Base-by-base conservation (phyloP, 1,140 invertebrate genomes). In the Caenorhabditis brenneri region DNA sequence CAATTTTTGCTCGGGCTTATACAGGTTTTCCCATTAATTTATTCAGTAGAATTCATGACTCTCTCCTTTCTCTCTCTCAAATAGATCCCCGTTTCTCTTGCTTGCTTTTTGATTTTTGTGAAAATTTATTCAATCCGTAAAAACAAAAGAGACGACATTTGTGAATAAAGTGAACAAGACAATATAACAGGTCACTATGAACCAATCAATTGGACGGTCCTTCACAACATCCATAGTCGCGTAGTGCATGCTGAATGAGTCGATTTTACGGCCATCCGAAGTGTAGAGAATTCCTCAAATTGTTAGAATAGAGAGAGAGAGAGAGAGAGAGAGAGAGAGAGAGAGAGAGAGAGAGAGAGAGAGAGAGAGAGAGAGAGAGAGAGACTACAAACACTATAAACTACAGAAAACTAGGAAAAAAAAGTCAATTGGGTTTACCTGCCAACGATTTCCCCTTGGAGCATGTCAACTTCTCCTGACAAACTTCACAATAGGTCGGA, bases 1-100 rank as follows among this genome's bases (percentile, higher is more conserved):
- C 12, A 55, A 27, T 12, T 27, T 55, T 24, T 55, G 53, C 58
- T 65, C 58, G 29, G 29, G 29, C 29, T 65, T 42, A 19, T 74
- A 74, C 65, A 74, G 65, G 65, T 74, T 74, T 36, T 1, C 15
- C 16, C 15, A 51, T 16, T 19, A 51, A 10, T 51, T 51, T n/a
- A n/a, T n/a, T n/a, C n/a, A 51, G 22, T 74, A 42, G 65, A 74
- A 74, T 22, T 74, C 65, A 60, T 74, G 65, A 36, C 24, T 36
- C 7, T n/a, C 12, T 58, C 24, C 24, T 27, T 27, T 58, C 53
- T 19, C 29, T 58, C 16, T 29, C 3, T 29, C 53, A 9, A 0
- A 0, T 27, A n/a, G n/a, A n/a, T 65, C 33, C 58, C 29, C 33
- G 58, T 65, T 65, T 65, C 53, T 65, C 10, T 22, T 65, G 58